Evolutionary conservation across 2,888 invertebrate genomes (phyloP).

Genomic region (Melinaea marsaeus): DNA sequence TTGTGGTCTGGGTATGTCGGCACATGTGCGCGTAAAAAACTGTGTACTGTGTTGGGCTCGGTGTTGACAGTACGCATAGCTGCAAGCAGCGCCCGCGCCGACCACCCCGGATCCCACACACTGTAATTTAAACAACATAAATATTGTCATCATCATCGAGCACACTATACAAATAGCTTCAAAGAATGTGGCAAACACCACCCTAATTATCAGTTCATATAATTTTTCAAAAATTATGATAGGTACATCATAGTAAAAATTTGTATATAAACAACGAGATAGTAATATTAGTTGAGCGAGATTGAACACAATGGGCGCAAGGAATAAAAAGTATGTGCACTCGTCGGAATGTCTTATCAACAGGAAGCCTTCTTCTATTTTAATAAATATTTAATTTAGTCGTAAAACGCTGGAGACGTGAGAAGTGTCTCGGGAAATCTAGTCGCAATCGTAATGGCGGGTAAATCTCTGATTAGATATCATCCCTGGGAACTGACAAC

Average conservation of each 20-base stretch:
- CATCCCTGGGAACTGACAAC: conserved; percentile 69
- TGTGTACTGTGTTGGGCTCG: conserved; percentile 57
- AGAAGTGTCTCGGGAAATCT: conserved; percentile 47
- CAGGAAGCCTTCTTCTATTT: conserved; percentile 60
- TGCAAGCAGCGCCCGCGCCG: conserved; percentile 51
- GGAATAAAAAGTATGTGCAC: conserved; percentile 21
- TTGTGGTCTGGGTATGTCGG: conserved; percentile 61
- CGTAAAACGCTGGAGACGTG: conserved; percentile 52
- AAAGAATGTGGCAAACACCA: conserved; percentile 7
- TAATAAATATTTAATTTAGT: conserved; percentile 72
- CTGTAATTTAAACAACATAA: conserved; percentile 35
- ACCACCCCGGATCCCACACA: conserved; percentile 54
- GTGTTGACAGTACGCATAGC: conserved; percentile 76
- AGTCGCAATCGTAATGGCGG: conserved; percentile 61
- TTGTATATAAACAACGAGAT: too few relatives aligned
- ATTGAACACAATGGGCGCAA: conserved; percentile 3
- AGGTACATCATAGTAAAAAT: too few relatives aligned
- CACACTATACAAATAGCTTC: conserved; percentile 23
- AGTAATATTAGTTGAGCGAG: too few relatives aligned
- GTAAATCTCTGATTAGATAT: conserved; percentile 73
- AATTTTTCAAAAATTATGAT: too few relatives aligned
- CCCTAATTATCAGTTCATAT: conserved; percentile 2
- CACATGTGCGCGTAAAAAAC: conserved; percentile 63
- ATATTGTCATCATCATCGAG: conserved; percentile 31
- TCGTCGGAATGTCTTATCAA: conserved; percentile 51